Base-by-base conservation (phyloP, 2,888 invertebrate genomes). In the Oscheius sp. region DNA sequence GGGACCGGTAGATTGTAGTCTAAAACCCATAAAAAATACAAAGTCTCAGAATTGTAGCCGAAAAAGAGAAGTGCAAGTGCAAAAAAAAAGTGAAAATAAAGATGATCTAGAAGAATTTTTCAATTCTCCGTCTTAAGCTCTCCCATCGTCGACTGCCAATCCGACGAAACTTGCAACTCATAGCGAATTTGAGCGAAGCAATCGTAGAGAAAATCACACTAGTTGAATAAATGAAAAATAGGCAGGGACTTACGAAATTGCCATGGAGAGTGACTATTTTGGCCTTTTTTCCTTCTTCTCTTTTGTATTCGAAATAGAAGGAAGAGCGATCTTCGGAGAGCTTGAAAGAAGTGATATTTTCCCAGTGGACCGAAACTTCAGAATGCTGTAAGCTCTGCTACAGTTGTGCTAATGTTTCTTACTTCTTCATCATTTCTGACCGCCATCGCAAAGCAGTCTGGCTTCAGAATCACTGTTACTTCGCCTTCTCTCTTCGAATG, bases 131-230 rank as follows among this genome's bases (percentile, higher is more conserved):
- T 12, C n/a, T 36, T 14, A 14, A 36, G 8, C 8, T 14, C 36
- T 36, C 65, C 65, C 65, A 65, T 65, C 41, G 44, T 28, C 38
- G 65, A 57, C 32, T 61, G 57, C 67, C 70, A 69, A 22, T 76
- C 73, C 20, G 63, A 30, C 9, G 67, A 59, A 6, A 71, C 49
- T 54, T 75, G 73, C n/a, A 73, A 73, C 66, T 82, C 82, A 20
- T 70, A 70, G 44, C 71, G 77, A 32, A 83, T 73, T 47, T 79
- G 73, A 1, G 72, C 94, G 89, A 96, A 94, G 88, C 96, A 95
- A 87, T 95, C 95, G 88, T 92, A 91, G 86, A 94, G 90, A 89
- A 91, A 94, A 85, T 92, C 91, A 86, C 92, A 93, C 94, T 94
- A 90, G 59, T 44, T 28, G 2, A 4, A n/a, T 20, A 45, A 36